These are phyloP conservation scores for Meghimatium bilineatum DNA, from an alignment of 2,888 invertebrate species.

Conservation along the genomic window DNA sequence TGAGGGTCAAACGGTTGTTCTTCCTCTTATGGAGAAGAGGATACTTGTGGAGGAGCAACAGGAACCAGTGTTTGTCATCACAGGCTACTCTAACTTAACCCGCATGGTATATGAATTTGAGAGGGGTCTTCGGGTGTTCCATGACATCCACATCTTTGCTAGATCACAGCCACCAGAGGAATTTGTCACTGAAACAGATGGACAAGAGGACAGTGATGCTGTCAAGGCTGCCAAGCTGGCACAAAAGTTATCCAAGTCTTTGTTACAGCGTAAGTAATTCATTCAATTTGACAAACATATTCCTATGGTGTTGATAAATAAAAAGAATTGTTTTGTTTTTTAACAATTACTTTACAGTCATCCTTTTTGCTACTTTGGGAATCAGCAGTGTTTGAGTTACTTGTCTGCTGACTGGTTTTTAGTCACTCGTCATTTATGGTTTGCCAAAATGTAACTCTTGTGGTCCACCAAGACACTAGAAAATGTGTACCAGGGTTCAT, in stretches of 20 bases:
- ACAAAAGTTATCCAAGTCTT: constrained; percentile 57
- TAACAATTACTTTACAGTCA: no score
- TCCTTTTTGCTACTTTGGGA: no score
- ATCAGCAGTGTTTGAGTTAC: no score
- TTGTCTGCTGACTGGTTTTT: no score
- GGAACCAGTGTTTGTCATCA: constrained; percentile 88
- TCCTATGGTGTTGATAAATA: no score
- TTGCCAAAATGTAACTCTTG: no score
- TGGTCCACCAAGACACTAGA: no score
- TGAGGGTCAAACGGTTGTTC: constrained; percentile 59
- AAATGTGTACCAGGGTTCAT: no score
- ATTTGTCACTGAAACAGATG: constrained; percentile 53
- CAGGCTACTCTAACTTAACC: constrained; percentile 88
- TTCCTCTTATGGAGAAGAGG: constrained; percentile 83
- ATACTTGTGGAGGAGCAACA: constrained; percentile 91
- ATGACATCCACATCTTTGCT: constrained; percentile 85
- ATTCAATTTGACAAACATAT: neutral
- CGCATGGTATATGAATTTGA: constrained; percentile 90
- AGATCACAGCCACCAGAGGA: constrained; percentile 65
- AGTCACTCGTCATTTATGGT: no score
- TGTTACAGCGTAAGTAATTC: constrained; percentile 57
- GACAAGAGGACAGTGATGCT: constrained; percentile 50
- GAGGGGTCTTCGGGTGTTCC: constrained; percentile 91
- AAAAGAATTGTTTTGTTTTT: no score
- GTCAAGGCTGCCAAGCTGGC: constrained; percentile 55